Evolutionary conservation across 2,888 invertebrate genomes (phyloP), one percentile per base, ranked within the genome.

Genomic region (Trachelus iudaicus): DNA sequence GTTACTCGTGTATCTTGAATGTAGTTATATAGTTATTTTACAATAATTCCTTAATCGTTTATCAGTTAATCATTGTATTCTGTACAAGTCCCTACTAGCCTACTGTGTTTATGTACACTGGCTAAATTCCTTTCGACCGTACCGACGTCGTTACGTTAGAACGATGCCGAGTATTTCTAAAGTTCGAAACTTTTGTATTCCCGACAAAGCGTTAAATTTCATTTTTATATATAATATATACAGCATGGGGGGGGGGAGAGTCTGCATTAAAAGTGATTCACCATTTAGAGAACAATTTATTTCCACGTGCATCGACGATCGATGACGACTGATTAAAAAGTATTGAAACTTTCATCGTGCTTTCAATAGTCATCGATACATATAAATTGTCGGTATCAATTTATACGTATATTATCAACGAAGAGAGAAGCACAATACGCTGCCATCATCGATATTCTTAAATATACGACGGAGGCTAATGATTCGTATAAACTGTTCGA

Each of bases 1-100:
- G 33, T 81, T 79, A 73, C 79, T 81, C 82, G 81, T 82, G 83
- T 83, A 84, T 83, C 80, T 77, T 85, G 83, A 84, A 79, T 75
- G 76, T 87, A 84, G 81, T 79, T 79, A 80, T 81, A 78, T 76
- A 82, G 77, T 81, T 82, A 84, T 83, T 83, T 85, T 87, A 87
- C 84, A 87, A 83, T 83, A 83, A 77, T 35, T 74, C 74, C 74
- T 74, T 74, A 35, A 11, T 34, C 23, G 13, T 71, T 74, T 34
- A 34, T 35, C 23, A 34, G 34, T 84, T 85, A 75, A 86, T 87
- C 83, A 86, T 87, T 86, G 87, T 86, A 87, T 87, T 87, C 87
- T 90, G 90, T 90, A 90, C 90, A 90, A 87, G 89, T 84, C 83
- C 23, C 87, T 89, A 90, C 83, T 83, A 85, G 75, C 81, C 83